These are phyloP conservation scores for Protodeltote pygarga DNA, from an alignment of 2,888 invertebrate species.

Conservation along the genomic window DNA sequence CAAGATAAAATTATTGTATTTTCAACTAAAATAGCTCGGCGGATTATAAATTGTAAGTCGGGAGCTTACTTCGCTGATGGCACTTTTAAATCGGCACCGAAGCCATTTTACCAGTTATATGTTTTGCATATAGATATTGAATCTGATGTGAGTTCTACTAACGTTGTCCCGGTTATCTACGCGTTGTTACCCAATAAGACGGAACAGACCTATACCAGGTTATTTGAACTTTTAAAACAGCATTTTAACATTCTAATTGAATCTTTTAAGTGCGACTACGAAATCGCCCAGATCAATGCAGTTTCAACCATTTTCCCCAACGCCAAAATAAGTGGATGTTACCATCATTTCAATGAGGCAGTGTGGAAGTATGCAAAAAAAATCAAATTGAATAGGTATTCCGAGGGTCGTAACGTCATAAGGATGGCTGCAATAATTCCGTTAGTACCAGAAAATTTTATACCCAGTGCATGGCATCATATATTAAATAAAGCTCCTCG, in stretches of 20 bases:
- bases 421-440: slow-evolving; percentile 10
- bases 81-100: slow-evolving; percentile 9
- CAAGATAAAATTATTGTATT: too few species aligned
- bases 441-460: slow-evolving; percentile 1
- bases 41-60: too few species aligned
- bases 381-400: not conserved
- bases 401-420: slow-evolving; percentile 5
- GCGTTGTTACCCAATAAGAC: slow-evolving; percentile 11
- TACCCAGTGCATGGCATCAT: slow-evolving; percentile 7
- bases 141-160: slow-evolving; percentile 1
- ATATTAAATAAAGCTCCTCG: slow-evolving; percentile 6
- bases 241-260: slow-evolving; percentile 9
- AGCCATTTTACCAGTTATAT: slow-evolving; percentile 18
- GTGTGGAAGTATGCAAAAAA: slow-evolving; percentile 11
- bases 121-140: slow-evolving; percentile 5
- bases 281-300: slow-evolving; percentile 18
- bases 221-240: slow-evolving; percentile 9
- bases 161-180: slow-evolving; percentile 17
- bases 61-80: slow-evolving; percentile 13
- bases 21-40: too few species aligned
- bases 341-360: slow-evolving; percentile 9
- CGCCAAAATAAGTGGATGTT: slow-evolving; percentile 14
- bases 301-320: slow-evolving; percentile 9
- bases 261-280: slow-evolving; percentile 13
- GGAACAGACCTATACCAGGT: slow-evolving; percentile 6